phyloP scores from a whole-genome alignment of 1,140 invertebrate species.

The Diploscapter pachys region DNA sequence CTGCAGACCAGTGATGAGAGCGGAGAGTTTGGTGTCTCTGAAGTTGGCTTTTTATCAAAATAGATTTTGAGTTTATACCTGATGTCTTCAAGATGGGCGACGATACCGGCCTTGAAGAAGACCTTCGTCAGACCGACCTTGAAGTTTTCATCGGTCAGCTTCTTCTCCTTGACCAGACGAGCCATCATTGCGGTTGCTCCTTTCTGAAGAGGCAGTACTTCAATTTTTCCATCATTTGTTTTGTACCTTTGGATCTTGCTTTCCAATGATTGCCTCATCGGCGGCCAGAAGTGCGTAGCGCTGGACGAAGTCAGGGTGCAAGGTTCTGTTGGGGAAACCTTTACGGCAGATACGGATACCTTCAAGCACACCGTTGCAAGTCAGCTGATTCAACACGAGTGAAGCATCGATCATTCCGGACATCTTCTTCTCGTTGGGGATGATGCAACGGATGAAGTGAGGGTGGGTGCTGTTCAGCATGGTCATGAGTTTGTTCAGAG shows the following conservation, averaged over 20 bases:
- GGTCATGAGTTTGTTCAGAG: conserved; percentile 57
- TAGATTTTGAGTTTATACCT: background rate
- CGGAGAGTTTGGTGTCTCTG: conserved; percentile 92
- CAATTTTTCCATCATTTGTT: too few relatives aligned
- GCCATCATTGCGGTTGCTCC: conserved; percentile 44
- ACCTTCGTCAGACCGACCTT: conserved; percentile 56
- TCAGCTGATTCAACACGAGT: conserved; percentile 72
- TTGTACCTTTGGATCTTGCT: conserved; percentile 43
- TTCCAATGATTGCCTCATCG: conserved; percentile 44
- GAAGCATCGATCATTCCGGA: conserved; percentile 64
- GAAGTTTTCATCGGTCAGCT: conserved; percentile 50
- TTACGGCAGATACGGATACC: conserved; percentile 99
- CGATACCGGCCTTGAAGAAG: conserved; percentile 84
- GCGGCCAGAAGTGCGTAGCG: conserved; percentile 72
- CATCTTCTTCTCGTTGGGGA: conserved; percentile 97
- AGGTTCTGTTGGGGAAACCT: conserved; percentile 97
- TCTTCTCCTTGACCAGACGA: conserved; percentile 72
- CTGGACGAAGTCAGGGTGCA: conserved; percentile 99
- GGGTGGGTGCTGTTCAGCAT: conserved; percentile 73
- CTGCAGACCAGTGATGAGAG: conserved; percentile 97
- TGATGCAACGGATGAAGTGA: conserved; percentile 99
- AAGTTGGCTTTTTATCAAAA: too few relatives aligned
- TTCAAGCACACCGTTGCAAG: conserved; percentile 99
- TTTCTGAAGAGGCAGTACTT: background rate
- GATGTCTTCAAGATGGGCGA: conserved; percentile 99